Percentiles rank a stretch among this genome's conserved stretches.
Conservation (phyloP, 35 echinoderm and acorn worm genomes). For the Ophioderma brevispina region DNA sequence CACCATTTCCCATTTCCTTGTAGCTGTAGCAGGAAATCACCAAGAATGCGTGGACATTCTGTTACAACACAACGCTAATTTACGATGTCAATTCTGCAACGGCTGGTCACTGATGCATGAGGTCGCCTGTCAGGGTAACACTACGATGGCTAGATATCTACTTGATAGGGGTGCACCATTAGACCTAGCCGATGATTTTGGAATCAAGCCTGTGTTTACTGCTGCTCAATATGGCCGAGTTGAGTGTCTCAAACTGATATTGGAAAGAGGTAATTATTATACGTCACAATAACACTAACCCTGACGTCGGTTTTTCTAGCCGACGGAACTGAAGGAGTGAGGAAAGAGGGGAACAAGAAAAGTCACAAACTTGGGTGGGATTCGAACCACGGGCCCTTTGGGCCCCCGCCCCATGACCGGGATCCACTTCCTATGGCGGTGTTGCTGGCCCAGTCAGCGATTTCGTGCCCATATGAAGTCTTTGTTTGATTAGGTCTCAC, state of each 20-base stretch:
- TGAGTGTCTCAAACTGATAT: conserved; percentile 64
- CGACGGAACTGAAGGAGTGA: no score
- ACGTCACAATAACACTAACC: no score
- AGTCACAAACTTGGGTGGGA: no score
- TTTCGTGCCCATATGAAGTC: no score
- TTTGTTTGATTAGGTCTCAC: no score
- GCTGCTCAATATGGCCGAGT: conserved; percentile 83
- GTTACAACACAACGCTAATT: conserved; percentile 41
- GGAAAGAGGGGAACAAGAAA: no score
- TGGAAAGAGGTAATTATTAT: conserved; percentile 78
- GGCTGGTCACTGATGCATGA: conserved; percentile 82
- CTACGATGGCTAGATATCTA: conserved; percentile 34
- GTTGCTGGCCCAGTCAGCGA: no score
- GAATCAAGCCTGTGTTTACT: conserved; percentile 70
- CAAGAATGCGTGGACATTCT: conserved; percentile 69
- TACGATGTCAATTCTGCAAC: conserved; percentile 54
- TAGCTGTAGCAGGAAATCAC: conserved; percentile 65
- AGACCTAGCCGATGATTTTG: conserved; percentile 52
- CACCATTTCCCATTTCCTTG: no score
- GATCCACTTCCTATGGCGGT: no score
- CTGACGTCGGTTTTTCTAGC: no score
- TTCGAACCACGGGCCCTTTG: no score
- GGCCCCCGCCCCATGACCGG: no score
- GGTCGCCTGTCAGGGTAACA: conserved; percentile 52
- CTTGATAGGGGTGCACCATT: conserved; percentile 43